A percentile compares a stretch with the other conserved stretches of the same genome.
Evolutionary conservation across 1,140 invertebrate species (phyloP).

Genomic region (Neocloeon triangulifer): DNA sequence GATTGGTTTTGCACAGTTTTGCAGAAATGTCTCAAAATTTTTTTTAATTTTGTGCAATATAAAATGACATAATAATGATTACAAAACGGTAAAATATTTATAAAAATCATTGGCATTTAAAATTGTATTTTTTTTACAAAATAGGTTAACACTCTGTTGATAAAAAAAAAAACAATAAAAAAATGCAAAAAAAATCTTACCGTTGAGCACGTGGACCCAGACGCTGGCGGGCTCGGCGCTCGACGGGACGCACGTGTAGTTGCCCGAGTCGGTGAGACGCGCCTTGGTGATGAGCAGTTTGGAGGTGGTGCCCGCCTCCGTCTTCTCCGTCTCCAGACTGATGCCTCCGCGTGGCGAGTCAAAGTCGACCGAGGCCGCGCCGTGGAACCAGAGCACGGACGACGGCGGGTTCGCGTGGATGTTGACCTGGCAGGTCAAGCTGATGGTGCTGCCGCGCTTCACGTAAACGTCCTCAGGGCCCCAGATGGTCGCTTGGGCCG

Average conservation of each 20-base stretch:
- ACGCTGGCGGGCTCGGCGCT: conserved; percentile 71
- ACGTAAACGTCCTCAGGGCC: conserved; percentile 72
- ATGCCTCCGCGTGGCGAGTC: conserved; percentile 67
- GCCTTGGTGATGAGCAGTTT: conserved; percentile 73
- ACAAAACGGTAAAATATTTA: no score
- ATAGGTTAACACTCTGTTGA: no score
- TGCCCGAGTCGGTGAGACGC: conserved; percentile 60
- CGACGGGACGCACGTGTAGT: conserved; percentile 69
- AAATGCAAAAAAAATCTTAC: conserved; percentile 26
- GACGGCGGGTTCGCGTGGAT: conserved; percentile 63
- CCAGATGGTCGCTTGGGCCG: conserved; percentile 62
- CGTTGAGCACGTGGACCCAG: conserved; percentile 72
- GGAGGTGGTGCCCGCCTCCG: conserved; percentile 64
- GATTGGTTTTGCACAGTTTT: no score
- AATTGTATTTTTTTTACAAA: no score
- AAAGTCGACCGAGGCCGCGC: conserved; percentile 55
- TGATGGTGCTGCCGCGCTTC: conserved; percentile 76
- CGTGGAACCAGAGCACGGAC: conserved; percentile 60
- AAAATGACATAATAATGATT: no score
- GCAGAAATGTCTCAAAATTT: no score
- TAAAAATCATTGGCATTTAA: no score
- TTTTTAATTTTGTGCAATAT: no score
- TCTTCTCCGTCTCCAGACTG: conserved; percentile 76
- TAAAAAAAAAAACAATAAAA: neutral
- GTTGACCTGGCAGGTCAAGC: conserved; percentile 67